phyloP scores from a whole-genome alignment of 2,113 vertebrate species.

The Edolisoma coerulescens region DNA sequence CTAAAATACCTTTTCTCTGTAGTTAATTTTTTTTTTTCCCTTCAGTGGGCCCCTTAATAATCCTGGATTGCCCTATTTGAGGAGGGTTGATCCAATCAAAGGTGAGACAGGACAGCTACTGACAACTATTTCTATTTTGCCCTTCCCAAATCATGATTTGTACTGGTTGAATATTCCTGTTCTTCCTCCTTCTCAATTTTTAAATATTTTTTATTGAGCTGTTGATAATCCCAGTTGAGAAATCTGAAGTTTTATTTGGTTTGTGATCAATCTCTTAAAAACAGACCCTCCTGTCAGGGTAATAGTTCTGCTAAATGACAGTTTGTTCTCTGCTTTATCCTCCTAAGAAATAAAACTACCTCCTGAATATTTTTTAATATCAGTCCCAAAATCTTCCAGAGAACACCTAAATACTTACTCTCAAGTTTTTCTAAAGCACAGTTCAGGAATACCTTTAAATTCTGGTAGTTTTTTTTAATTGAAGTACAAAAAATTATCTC shows the following conservation, averaged over 20 bases:
- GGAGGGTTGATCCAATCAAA: constrained; percentile 14
- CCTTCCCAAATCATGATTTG: not conserved
- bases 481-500: not conserved
- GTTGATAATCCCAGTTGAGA: not conserved
- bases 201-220: not conserved
- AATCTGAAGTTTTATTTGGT: not conserved
- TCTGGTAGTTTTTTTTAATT: not conserved
- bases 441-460: not conserved
- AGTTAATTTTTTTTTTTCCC: not conserved
- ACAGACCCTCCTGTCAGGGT: not conserved
- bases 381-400: not conserved
- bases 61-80: constrained; percentile 53
- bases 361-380: not conserved
- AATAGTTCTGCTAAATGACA: not conserved
- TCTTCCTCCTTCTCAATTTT: not conserved
- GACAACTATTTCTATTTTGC: not conserved
- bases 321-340: not conserved
- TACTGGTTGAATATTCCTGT: not conserved
- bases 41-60: not conserved
- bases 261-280: not conserved
- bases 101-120: not conserved
- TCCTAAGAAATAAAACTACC: not conserved
- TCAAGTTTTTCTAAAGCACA: not conserved
- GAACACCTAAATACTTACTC: not conserved
- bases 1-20: not conserved